Conservation (phyloP, 2,113 vertebrate species). For the Cyprinodon brontotheroides region DNA sequence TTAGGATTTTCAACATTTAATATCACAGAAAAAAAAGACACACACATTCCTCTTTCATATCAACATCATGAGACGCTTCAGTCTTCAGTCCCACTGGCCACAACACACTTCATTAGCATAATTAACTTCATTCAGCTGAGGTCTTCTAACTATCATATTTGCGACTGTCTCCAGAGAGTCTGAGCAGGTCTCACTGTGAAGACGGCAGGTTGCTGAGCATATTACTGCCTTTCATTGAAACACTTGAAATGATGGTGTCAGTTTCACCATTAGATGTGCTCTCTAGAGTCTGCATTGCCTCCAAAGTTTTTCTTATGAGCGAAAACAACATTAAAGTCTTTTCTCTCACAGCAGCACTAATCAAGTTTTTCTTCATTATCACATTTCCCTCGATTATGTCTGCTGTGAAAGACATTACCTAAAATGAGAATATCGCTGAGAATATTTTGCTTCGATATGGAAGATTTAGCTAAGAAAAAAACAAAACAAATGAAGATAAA, state of each 20-base stretch:
- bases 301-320: neutral
- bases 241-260: neutral
- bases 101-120: constrained; percentile 61
- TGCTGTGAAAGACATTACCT: neutral
- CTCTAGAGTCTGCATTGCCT: constrained; percentile 2
- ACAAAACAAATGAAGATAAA: no score
- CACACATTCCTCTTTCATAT: neutral
- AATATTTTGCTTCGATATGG: neutral
- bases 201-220: constrained; percentile 17
- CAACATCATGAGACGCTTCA: constrained; percentile 6
- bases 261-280: constrained; percentile 5
- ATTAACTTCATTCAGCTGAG: constrained; percentile 62
- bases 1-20: neutral
- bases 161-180: constrained; percentile 58
- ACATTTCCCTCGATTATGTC: no score
- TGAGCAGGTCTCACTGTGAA: constrained; percentile 21
- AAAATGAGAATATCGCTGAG: neutral
- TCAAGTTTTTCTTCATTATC: neutral
- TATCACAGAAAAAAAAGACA: neutral
- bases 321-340: neutral
- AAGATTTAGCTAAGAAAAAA: no score
- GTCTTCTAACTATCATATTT: constrained; percentile 66
- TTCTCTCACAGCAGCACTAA: neutral
- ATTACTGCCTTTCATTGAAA: constrained; percentile 19
- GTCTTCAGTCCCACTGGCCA: constrained; percentile 34